These are phyloP conservation scores for Drosophila saltans DNA, from an alignment of 1,140 invertebrate species.

Conservation along the genomic window DNA sequence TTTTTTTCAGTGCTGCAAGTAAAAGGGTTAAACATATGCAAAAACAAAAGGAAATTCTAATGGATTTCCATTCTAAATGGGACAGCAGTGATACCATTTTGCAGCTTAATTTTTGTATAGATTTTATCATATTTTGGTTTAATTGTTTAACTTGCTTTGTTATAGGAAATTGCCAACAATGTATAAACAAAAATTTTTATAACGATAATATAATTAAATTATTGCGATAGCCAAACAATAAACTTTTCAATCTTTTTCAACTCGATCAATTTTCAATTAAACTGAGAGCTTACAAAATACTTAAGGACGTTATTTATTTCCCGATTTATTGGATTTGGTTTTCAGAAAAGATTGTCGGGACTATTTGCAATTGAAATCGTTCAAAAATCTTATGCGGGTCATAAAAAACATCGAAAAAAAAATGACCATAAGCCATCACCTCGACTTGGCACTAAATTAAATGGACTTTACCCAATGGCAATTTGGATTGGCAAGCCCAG, in stretches of 20 bases:
- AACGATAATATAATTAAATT: not conserved
- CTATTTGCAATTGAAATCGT: constrained; percentile 7
- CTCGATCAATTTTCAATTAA: not conserved
- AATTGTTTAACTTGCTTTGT: not conserved
- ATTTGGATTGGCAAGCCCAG: constrained; percentile 47
- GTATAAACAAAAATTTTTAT: too few species aligned
- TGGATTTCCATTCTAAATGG: not conserved
- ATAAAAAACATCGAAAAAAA: constrained; percentile 13
- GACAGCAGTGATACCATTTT: constrained; percentile 15
- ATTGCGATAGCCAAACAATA: not conserved
- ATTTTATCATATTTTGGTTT: constrained; percentile 30
- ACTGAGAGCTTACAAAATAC: not conserved
- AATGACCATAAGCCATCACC: constrained; percentile 39
- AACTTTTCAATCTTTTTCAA: not conserved
- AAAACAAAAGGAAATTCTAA: not conserved
- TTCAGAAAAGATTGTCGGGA: not conserved
- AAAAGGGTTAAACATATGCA: too few species aligned
- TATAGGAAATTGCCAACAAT: too few species aligned
- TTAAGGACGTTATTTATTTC: not conserved
- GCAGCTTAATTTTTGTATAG: constrained; percentile 42
- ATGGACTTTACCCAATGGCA: constrained; percentile 55
- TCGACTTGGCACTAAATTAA: constrained; percentile 61
- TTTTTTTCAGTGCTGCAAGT: too few species aligned
- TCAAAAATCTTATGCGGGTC: not conserved
- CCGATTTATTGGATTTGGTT: not conserved